These are phyloP conservation scores for Cyclina sinensis DNA, from an alignment of 1,140 invertebrate genomes.

Conservation along the genomic window DNA sequence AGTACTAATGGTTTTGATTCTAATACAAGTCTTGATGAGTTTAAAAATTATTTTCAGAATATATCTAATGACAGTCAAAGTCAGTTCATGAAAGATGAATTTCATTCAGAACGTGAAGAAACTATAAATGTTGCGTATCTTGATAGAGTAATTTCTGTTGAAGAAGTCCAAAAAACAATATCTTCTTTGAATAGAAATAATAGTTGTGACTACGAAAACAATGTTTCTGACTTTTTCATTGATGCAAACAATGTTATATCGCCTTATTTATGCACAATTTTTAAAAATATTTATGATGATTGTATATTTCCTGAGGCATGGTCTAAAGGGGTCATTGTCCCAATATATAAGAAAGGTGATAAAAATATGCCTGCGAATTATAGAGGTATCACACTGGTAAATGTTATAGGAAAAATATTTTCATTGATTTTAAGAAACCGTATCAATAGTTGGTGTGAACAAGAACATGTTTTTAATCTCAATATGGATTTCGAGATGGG, in stretches of 20 bases:
- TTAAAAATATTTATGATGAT: conserved; percentile 48
- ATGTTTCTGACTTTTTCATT: conserved; percentile 40
- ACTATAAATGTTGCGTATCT: conserved; percentile 39
- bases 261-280: too few species aligned
- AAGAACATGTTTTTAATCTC: too few species aligned
- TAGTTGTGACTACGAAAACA: conserved; percentile 16
- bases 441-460: too few species aligned
- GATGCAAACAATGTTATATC: conserved; percentile 46
- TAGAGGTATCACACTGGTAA: too few species aligned
- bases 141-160: conserved; percentile 31
- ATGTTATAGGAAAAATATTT: too few species aligned
- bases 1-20: conserved; percentile 8
- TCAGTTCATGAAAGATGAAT: background rate
- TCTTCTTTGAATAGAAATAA: conserved; percentile 20
- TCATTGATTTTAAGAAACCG: too few species aligned
- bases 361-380: too few species aligned
- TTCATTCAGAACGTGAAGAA: background rate
- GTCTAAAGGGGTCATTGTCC: too few species aligned
- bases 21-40: conserved; percentile 22
- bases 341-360: too few species aligned
- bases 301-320: conserved; percentile 36
- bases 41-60: conserved; percentile 52
- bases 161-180: conserved; percentile 43
- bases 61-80: conserved; percentile 19
- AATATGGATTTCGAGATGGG: too few species aligned